Base-by-base conservation (phyloP, 1,140 invertebrate species). In the Apis cerana region DNA sequence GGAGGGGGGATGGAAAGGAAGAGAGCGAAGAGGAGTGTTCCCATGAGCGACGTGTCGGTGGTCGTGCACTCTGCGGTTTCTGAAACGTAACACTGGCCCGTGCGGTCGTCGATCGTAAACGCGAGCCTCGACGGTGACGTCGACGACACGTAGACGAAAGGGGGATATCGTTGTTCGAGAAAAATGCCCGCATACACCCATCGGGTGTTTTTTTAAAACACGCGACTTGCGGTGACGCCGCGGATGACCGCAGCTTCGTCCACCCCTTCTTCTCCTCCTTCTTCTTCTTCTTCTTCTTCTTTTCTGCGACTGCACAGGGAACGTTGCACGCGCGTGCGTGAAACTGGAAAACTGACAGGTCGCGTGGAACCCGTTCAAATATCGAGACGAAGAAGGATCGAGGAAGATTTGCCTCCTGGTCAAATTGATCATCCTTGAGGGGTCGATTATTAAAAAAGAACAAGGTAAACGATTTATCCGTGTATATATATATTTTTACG, bases 81-180 rank as follows among this genome's bases (percentile, higher is more conserved):
- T 75, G 84, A 89, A 89, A 88, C 76, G 82, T 72, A 89, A 89
- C 84, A 82, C 87, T 52, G 78, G 78, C 78, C 76, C 85, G 82
- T 87, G 83, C 78, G 84, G 74, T 70, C 80, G 62, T 77, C 68
- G 72, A 85, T 85, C 83, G 64, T 88, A 81, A 87, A 72, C 62
- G 64, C 78, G 83, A 87, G 54, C 56, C 19, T 43, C 71, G 79
- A 23, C 76, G 77, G 13, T 33, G 23, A 86, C 75, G 72, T 52
- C 58, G 76, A 62, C 75, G 69, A 64, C 75, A 65, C 21, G 23
- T 21, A n/a, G 62, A 64, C 23, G 11, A n/a, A n/a, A 27, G 23
- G 15, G 12, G 11, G 54, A 27, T 48, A 11, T 43, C 33, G 33
- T 43, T 43, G 33, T 5, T 7, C 5, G 54, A 59, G 27, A 77